These are phyloP conservation scores for Epinotia nisella DNA, from an alignment of 2,888 invertebrate genomes.

Conservation along the genomic window DNA sequence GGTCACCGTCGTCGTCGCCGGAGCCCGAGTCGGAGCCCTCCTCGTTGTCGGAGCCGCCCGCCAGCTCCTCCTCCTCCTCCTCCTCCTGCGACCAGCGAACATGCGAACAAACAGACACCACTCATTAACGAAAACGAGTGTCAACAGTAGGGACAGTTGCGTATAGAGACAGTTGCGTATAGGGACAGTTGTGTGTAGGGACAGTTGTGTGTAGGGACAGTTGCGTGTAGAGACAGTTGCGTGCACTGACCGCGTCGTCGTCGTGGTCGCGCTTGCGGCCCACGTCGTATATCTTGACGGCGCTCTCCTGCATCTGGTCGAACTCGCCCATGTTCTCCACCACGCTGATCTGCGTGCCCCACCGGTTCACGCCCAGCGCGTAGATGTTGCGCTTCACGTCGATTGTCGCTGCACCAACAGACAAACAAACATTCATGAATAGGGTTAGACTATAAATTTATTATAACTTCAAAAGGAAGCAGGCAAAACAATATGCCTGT, in stretches of 20 bases:
- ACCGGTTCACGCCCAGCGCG: constrained; percentile 92
- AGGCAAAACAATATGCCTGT: too few relatives aligned
- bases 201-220: too few relatives aligned
- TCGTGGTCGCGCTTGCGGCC: constrained; percentile 94
- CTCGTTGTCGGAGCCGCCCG: constrained; percentile 77
- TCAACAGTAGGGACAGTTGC: too few relatives aligned
- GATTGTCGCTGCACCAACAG: constrained; percentile 88
- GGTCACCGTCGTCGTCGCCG: constrained; percentile 78
- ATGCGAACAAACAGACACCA: neutral
- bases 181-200: too few relatives aligned
- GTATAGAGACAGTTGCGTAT: too few relatives aligned
- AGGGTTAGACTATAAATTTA: too few relatives aligned
- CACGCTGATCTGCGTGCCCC: constrained; percentile 94
- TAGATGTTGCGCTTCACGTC: constrained; percentile 96
- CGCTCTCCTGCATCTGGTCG: constrained; percentile 94
- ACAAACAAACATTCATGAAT: too few relatives aligned
- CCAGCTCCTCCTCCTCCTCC: constrained; percentile 79
- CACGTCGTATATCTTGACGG: constrained; percentile 96
- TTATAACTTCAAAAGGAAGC: too few relatives aligned
- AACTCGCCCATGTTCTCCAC: constrained; percentile 95
- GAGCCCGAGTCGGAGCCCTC: constrained; percentile 81
- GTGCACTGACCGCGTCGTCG: constrained; percentile 91
- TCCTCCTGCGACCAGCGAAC: constrained; percentile 77
- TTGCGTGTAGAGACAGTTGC: too few relatives aligned
- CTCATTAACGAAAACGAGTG: too few relatives aligned